Conservation (phyloP, 2,797 vertebrate species). For the Pitangus sulphuratus region DNA sequence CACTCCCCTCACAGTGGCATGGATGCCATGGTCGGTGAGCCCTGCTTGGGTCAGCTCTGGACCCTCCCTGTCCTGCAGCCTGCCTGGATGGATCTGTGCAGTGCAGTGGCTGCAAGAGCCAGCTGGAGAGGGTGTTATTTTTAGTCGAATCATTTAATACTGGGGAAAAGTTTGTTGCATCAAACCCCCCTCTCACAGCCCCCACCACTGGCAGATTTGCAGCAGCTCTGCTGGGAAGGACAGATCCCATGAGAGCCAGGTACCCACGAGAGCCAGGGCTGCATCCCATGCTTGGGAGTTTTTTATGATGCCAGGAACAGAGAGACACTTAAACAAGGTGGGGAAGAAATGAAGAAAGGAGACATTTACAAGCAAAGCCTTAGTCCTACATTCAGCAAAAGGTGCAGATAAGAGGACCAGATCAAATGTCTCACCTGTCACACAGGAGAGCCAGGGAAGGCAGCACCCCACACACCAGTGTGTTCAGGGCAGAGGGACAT, state of each 20-base stretch:
- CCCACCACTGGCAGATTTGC: neutral
- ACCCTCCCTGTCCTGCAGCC: neutral
- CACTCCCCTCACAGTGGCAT: neutral
- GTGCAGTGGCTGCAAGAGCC: rapidly evolving
- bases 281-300: neutral
- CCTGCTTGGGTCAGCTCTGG: neutral
- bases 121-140: neutral
- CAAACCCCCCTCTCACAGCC: neutral
- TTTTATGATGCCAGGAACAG: rapidly evolving
- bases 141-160: neutral
- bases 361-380: neutral
- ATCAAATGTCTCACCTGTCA: neutral
- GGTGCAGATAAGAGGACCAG: neutral
- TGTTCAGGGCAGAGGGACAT: neutral
- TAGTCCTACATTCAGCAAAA: neutral
- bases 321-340: neutral
- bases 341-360: rapidly evolving
- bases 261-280: neutral
- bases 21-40: neutral
- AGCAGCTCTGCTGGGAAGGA: neutral
- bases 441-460: neutral
- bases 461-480: rapidly evolving
- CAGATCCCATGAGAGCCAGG: neutral
- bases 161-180: neutral
- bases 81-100: neutral